These are phyloP conservation scores for Hymenopus coronatus DNA, from an alignment of 2,888 invertebrate species.

Conservation along the genomic window DNA sequence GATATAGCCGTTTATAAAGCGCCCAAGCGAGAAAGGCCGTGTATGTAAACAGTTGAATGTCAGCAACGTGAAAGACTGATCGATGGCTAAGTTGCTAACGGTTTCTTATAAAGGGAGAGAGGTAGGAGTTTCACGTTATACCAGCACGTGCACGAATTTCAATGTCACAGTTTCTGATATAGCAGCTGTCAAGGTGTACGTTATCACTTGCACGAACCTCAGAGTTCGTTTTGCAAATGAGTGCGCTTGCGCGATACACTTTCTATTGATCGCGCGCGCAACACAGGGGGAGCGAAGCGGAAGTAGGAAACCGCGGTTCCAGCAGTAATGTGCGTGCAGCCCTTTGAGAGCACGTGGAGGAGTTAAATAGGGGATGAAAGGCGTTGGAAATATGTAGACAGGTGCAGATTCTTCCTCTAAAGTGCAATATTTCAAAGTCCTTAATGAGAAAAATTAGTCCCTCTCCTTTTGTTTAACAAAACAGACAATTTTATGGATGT, in stretches of 20 bases:
- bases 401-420: not conserved
- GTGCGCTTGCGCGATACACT: not conserved
- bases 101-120: not conserved
- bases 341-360: not conserved
- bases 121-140: not conserved
- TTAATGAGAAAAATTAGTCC: not conserved
- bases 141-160: not conserved
- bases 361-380: not conserved
- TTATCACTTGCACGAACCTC: not conserved
- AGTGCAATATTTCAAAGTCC: not conserved
- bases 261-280: not conserved
- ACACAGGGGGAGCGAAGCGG: not conserved
- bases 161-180: not conserved
- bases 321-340: not conserved
- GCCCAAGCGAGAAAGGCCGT: not conserved
- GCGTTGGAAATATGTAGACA: not conserved
- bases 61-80: not conserved
- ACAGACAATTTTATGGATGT: not conserved
- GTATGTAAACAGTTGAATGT: not conserved
- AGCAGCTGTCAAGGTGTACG: not conserved
- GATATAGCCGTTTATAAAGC: too few relatives aligned
- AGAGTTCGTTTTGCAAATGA: not conserved
- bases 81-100: not conserved
- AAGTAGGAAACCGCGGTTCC: not conserved
- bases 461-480: not conserved